Percentiles rank a stretch among this genome's conserved stretches.
Evolutionary conservation across 2,113 vertebrate genomes (phyloP).

Genomic region (Pardalotus punctatus): DNA sequence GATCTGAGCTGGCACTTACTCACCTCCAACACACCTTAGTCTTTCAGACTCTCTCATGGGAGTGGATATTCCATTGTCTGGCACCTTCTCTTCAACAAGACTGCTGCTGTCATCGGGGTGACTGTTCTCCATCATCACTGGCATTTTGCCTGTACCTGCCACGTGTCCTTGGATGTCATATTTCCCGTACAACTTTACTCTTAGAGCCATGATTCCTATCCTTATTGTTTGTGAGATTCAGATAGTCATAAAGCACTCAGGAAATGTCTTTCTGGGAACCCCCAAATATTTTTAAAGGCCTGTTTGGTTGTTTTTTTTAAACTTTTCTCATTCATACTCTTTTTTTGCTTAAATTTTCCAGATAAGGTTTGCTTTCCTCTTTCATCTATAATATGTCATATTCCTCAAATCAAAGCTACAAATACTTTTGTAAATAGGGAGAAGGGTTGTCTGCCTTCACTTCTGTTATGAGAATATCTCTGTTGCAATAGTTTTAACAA

Average conservation of each 20-base stretch:
- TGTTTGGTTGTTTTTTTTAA: not conserved
- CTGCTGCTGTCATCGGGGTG: not conserved
- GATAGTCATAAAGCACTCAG: not conserved
- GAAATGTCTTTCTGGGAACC: not conserved
- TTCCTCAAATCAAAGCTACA: not conserved
- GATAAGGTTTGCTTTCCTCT: not conserved
- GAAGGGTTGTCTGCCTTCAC: not conserved
- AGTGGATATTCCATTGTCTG: slow-evolving; percentile 14
- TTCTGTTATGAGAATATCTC: not conserved
- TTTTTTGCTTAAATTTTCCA: not conserved
- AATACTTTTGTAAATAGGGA: not conserved
- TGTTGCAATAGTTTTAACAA: not conserved
- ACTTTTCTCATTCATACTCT: not conserved
- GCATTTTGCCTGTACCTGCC: not conserved
- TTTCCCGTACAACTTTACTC: not conserved
- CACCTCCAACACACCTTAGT: slow-evolving; percentile 33
- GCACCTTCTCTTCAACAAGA: not conserved
- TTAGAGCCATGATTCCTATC: not conserved
- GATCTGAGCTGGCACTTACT: slow-evolving; percentile 33
- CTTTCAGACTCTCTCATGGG: not conserved
- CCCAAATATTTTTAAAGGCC: not conserved
- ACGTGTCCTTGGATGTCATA: not conserved
- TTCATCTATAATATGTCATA: not conserved
- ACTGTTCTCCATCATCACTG: not conserved
- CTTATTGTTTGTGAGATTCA: not conserved